phyloP scores from a whole-genome alignment of 2,797 vertebrate species.

The Manis pentadactyla region DNA sequence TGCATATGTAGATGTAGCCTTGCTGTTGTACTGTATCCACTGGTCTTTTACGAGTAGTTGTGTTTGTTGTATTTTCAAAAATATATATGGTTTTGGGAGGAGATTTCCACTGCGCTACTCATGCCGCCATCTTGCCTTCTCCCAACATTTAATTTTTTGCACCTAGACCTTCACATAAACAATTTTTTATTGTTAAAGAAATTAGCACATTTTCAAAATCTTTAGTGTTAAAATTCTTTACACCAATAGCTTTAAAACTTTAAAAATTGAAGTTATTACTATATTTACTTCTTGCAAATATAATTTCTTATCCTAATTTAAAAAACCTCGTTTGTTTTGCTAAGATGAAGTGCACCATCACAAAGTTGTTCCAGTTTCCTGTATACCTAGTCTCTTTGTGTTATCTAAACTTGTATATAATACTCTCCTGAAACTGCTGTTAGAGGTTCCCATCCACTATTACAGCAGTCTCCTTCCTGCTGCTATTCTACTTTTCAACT shows the following conservation, averaged over 20 bases:
- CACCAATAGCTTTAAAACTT: slow-evolving; percentile 7
- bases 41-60: too few relatives aligned
- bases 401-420: slow-evolving; percentile 5
- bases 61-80: too few relatives aligned
- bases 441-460: background rate
- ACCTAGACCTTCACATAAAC: background rate
- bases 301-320: slow-evolving; percentile 14
- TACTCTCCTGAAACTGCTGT: background rate
- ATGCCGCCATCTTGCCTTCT: too few relatives aligned
- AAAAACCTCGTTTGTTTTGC: background rate
- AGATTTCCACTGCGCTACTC: too few relatives aligned
- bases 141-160: too few relatives aligned
- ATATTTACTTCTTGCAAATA: slow-evolving; percentile 30
- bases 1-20: too few relatives aligned
- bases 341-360: background rate
- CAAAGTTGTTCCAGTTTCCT: background rate
- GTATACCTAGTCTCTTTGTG: background rate
- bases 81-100: too few relatives aligned
- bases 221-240: slow-evolving; percentile 18
- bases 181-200: background rate
- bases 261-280: background rate
- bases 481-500: background rate
- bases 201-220: background rate
- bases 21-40: too few relatives aligned
- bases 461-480: slow-evolving; percentile 42